phyloP scores from a whole-genome alignment of 2,113 vertebrate genomes.

The Pituophis catenifer region DNA sequence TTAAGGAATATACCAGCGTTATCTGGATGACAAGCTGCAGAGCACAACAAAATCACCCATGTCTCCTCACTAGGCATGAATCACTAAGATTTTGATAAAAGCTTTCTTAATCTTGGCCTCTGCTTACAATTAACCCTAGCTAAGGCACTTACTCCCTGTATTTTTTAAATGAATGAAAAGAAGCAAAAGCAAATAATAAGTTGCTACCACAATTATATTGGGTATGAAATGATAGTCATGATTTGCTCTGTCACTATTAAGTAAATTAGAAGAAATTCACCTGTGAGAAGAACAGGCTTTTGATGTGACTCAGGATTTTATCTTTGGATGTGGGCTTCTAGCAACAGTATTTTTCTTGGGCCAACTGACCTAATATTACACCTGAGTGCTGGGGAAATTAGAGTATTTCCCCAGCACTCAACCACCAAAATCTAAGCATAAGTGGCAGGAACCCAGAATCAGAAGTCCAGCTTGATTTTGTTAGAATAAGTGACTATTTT shows the following conservation, averaged over 20 bases:
- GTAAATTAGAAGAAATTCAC: neutral
- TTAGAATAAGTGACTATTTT: neutral
- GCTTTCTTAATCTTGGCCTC: neutral
- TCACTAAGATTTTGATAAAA: neutral
- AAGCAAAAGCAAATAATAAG: neutral
- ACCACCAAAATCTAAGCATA: neutral
- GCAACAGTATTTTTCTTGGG: neutral
- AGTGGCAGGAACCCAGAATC: neutral
- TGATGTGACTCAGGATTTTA: neutral
- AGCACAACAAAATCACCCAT: neutral
- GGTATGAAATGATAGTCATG: neutral
- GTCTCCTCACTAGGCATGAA: neutral
- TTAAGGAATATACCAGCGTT: neutral
- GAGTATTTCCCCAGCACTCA: neutral
- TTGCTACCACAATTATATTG: neutral
- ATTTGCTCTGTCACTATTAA: neutral
- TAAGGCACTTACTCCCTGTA: neutral
- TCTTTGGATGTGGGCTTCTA: neutral
- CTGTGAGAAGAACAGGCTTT: neutral
- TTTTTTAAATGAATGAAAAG: neutral
- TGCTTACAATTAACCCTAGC: neutral
- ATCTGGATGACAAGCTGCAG: neutral
- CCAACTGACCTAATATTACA: neutral
- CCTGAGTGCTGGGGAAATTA: neutral
- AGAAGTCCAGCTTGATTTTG: neutral